Evolutionary conservation across 2,113 vertebrate species (phyloP).

Genomic region (Vombatus ursinus): DNA sequence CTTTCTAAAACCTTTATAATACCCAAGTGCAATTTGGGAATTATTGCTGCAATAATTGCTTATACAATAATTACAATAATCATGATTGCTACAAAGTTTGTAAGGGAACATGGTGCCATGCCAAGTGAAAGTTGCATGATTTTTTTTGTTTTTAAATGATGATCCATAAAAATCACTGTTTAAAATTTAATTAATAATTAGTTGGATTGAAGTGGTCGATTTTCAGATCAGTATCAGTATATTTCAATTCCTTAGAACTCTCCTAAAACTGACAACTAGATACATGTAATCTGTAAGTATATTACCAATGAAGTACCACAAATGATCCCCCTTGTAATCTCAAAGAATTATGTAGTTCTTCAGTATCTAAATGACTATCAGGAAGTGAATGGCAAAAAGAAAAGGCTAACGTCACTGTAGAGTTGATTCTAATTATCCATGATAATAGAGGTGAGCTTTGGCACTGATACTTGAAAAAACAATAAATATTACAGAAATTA

Average conservation of each 20-base stretch:
- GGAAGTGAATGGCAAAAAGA: conserved; percentile 35
- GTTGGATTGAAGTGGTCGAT: neutral
- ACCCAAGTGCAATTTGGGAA: neutral
- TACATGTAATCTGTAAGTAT: neutral
- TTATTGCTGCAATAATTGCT: neutral
- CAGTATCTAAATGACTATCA: conserved; percentile 24
- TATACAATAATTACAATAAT: no score
- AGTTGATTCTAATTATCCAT: conserved; percentile 34
- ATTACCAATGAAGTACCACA: conserved; percentile 5
- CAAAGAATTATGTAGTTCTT: conserved; percentile 27
- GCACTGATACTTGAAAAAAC: conserved; percentile 25
- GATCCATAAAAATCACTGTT: neutral
- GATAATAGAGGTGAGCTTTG: conserved; percentile 13
- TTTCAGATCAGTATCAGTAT: neutral
- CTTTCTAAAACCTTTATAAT: neutral
- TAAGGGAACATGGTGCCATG: neutral
- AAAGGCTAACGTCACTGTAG: neutral
- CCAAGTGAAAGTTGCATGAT: neutral
- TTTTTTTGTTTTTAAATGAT: neutral
- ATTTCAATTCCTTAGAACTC: conserved; percentile 43
- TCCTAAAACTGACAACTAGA: conserved; percentile 13
- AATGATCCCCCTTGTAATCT: neutral
- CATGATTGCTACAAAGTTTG: neutral
- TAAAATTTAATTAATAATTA: conserved; percentile 26
- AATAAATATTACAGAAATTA: conserved; percentile 24